Evolutionary conservation across 2,888 invertebrate genomes (phyloP), one percentile per base, ranked within the genome.

Genomic region (Pyrrhosoma nymphula): DNA sequence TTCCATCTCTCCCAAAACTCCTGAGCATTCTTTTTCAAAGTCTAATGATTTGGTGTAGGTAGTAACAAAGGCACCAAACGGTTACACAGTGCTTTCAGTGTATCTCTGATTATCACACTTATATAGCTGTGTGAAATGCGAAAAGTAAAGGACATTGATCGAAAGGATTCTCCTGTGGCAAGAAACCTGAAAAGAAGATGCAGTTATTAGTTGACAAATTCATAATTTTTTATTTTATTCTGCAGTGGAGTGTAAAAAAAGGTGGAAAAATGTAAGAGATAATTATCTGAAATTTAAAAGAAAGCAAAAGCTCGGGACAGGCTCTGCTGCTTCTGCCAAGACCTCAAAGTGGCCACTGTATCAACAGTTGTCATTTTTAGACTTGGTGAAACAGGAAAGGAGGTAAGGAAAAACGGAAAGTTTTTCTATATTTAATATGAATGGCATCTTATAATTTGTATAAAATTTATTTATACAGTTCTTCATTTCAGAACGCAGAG

Each of bases 261-360:
- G 63, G 63, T 63, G 63, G 63, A 63, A 23, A 18, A 63, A 63
- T 63, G 63, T 63, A 63, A 63, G 63, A 18, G 63, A 63, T 18
- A 63, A 63, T 63, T 63, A 23, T 18, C 4, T 63, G 23, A 63
- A 63, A 23, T 63, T 14, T 18, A 63, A 63, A 23, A 8, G 63
- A 63, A 63, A 63, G 63, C 63, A 63, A 63, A 63, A 63, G 63
- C 63, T 63, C 63, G 23, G 63, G 63, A 63, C 63, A 63, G 63
- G 63, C 63, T 63, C 63, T 63, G 63, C 63, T 63, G 63, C 63
- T 63, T 63, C 63, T 63, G 63, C 63, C 63, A 63, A 63, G 63
- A 63, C 23, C 3, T 63, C 23, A 63, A 63, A 63, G 18, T 63
- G 63, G 63, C 63, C 63, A 18, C 18, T 63, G 63, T 23, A 63